Conservation (phyloP, 2,113 vertebrate genomes). For the Catagonus wagneri region DNA sequence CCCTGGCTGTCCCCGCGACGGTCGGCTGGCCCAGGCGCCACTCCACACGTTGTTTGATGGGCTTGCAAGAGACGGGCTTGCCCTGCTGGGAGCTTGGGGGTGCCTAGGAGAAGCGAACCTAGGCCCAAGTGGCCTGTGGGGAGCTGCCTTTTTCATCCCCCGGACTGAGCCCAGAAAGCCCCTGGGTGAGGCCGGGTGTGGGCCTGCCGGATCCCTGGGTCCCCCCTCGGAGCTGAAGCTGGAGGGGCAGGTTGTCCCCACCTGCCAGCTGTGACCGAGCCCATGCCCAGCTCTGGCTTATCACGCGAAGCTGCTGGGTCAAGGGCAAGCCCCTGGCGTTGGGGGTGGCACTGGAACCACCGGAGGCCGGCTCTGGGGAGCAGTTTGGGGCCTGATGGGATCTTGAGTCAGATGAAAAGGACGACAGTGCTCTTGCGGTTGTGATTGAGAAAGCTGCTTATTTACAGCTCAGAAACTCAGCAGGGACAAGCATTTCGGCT, state of each 20-base stretch:
- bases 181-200: rapidly evolving
- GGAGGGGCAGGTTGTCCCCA: rapidly evolving
- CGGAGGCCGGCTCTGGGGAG: not conserved
- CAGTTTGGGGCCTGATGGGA: not conserved
- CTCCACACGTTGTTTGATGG: not conserved
- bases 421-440: not conserved
- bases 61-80: not conserved
- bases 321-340: rapidly evolving
- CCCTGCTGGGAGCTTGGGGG: rapidly evolving
- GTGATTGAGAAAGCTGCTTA: slow-evolving; percentile 60
- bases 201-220: not conserved
- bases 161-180: not conserved
- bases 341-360: not conserved
- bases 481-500: slow-evolving; percentile 2
- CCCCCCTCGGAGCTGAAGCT: not conserved
- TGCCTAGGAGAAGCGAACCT: not conserved
- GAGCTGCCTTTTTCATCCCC: rapidly evolving
- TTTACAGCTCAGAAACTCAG: slow-evolving; percentile 72
- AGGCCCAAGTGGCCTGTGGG: not conserved
- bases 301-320: not conserved
- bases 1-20: not conserved
- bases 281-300: not conserved
- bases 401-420: not conserved
- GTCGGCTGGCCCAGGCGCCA: not conserved
- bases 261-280: not conserved